A percentile compares a stretch with the other conserved stretches of the same genome.
phyloP scores from a whole-genome alignment of 2,888 invertebrate genomes.

The Tachina grossa region DNA sequence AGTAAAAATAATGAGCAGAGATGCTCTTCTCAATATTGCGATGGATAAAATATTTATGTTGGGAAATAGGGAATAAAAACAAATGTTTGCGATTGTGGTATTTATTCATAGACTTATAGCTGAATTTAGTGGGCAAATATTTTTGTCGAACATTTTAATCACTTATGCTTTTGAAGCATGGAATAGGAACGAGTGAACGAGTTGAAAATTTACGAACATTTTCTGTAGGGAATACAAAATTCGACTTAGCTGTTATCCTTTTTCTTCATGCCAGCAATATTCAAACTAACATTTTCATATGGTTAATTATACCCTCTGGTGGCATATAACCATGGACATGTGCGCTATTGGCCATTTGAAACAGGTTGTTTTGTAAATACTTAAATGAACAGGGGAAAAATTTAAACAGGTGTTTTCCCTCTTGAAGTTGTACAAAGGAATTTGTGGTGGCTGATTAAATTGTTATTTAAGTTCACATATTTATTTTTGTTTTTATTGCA shows the following conservation, averaged over 20 bases:
- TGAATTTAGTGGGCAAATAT: too few relatives aligned
- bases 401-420: slow-evolving; percentile 55
- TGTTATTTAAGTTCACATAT: slow-evolving; percentile 35
- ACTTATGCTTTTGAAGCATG: too few relatives aligned
- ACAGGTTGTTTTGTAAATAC: slow-evolving; percentile 40
- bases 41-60: too few relatives aligned
- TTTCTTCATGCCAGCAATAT: slow-evolving; percentile 7
- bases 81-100: too few relatives aligned
- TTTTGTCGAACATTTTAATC: too few relatives aligned
- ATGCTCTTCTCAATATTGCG: too few relatives aligned
- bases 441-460: slow-evolving; percentile 19
- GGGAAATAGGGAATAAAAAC: too few relatives aligned
- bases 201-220: too few relatives aligned
- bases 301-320: slow-evolving; percentile 40
- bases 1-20: too few relatives aligned
- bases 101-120: too few relatives aligned
- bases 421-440: background rate
- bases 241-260: background rate
- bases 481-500: background rate
- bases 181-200: too few relatives aligned
- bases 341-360: slow-evolving; percentile 9
- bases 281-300: slow-evolving; percentile 32
- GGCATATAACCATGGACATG: background rate
- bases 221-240: background rate
- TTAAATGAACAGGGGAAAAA: slow-evolving; percentile 11